Conservation (phyloP, 2,113 vertebrate species). For the Anseranas semipalmata region DNA sequence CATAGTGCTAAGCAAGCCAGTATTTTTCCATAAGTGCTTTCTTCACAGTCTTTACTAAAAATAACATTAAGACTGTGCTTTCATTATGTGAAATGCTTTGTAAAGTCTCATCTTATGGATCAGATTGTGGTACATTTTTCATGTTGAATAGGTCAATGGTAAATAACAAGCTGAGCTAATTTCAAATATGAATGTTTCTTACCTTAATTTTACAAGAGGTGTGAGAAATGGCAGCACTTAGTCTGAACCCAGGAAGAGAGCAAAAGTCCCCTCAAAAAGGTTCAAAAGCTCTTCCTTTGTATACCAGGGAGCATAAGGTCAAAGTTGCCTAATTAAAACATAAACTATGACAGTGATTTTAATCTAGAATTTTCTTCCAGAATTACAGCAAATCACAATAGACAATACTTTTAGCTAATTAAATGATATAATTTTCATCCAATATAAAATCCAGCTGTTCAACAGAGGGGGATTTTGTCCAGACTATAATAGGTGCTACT, state of each 20-base stretch:
- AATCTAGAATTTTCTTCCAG: background rate
- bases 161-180: background rate
- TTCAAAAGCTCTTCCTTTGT: background rate
- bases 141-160: background rate
- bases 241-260: background rate
- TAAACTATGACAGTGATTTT: background rate
- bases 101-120: background rate
- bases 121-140: background rate
- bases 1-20: background rate
- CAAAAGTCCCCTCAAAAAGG: background rate
- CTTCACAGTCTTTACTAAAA: background rate
- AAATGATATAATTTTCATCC: background rate
- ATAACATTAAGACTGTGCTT: background rate
- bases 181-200: background rate
- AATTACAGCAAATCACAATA: background rate
- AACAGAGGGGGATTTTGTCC: background rate
- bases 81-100: background rate
- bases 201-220: background rate
- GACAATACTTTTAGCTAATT: background rate
- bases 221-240: background rate
- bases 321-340: background rate
- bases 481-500: background rate
- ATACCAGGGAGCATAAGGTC: background rate
- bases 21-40: background rate
- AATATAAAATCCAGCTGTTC: slow-evolving; percentile 24